Evolutionary conservation across 2,797 vertebrate species (phyloP).

Genomic region (Falco cherrug): DNA sequence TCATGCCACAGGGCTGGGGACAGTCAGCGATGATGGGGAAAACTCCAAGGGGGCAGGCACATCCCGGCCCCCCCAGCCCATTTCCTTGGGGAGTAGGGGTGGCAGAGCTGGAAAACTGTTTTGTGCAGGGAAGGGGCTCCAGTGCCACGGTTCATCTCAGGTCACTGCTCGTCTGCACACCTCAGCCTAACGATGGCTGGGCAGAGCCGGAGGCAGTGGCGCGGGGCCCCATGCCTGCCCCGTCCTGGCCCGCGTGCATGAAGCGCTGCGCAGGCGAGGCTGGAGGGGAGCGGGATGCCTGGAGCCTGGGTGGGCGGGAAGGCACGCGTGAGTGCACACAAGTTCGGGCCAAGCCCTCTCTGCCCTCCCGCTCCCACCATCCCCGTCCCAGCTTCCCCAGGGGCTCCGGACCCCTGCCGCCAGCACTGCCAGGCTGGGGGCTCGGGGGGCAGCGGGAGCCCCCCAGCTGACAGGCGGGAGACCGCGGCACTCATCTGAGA

Average conservation of each 20-base stretch:
- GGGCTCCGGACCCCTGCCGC: no score
- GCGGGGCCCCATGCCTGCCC: background rate
- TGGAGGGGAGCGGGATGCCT: accelerated
- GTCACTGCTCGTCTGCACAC: background rate
- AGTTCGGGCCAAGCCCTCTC: background rate
- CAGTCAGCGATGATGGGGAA: accelerated
- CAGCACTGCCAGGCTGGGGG: background rate
- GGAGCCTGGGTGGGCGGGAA: accelerated
- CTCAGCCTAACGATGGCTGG: accelerated
- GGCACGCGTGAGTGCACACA: accelerated
- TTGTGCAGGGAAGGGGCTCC: accelerated
- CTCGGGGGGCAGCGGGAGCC: background rate
- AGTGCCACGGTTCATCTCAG: background rate
- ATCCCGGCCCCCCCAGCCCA: accelerated
- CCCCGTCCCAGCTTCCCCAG: background rate
- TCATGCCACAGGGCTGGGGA: accelerated
- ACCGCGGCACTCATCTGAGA: accelerated
- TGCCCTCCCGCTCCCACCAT: background rate
- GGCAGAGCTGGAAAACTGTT: background rate
- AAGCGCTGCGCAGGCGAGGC: background rate
- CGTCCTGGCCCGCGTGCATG: accelerated
- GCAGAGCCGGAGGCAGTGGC: background rate
- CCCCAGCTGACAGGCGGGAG: background rate
- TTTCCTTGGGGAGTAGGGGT: background rate
- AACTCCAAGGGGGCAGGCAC: background rate